phyloP scores from a whole-genome alignment of 2,113 vertebrate species.

The Dasypus novemcinctus region DNA sequence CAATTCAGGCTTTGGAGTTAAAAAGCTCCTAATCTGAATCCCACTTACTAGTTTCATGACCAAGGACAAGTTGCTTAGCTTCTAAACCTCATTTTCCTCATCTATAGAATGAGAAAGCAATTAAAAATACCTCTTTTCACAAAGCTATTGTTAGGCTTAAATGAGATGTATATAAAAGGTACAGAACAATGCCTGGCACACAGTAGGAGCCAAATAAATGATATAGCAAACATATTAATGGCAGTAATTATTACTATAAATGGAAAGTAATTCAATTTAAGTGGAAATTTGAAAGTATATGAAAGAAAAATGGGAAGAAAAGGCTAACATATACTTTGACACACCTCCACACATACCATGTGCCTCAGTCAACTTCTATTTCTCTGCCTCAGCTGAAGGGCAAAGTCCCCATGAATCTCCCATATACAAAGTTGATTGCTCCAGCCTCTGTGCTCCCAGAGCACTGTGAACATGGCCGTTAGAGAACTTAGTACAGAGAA shows the following conservation, averaged over 20 bases:
- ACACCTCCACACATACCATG: fast-evolving
- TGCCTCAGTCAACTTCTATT: neutral
- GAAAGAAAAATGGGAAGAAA: neutral
- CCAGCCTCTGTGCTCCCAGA: neutral
- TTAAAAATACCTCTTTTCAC: neutral
- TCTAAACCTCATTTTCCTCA: neutral
- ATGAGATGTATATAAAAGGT: neutral
- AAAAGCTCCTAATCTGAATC: neutral
- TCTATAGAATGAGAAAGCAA: neutral
- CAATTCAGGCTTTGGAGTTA: neutral
- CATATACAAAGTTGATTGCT: fast-evolving
- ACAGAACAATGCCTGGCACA: neutral
- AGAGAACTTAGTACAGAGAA: neutral
- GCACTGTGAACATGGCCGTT: fast-evolving
- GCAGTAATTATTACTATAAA: neutral
- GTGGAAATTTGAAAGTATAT: neutral
- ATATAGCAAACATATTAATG: neutral
- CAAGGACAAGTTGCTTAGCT: neutral
- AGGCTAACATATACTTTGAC: fast-evolving
- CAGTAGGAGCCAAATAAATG: neutral
- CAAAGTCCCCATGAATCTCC: neutral
- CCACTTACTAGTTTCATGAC: neutral
- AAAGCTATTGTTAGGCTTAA: neutral
- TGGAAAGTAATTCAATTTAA: neutral
- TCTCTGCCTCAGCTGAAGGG: neutral